Conservation (phyloP, 2,113 vertebrate species). For the Cinclus mexicanus region DNA sequence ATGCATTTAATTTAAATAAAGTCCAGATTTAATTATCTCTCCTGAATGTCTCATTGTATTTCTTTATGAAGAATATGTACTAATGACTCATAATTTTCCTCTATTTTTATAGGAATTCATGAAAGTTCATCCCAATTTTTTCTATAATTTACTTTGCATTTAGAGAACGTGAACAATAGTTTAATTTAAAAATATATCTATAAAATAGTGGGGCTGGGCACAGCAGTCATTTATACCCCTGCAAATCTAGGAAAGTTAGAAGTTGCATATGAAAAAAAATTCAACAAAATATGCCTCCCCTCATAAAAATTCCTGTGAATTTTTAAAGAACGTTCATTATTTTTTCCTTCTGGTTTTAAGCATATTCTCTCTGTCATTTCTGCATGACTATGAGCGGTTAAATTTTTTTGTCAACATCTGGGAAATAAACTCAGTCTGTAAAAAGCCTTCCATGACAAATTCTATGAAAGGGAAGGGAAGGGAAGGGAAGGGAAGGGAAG, state of each 20-base stretch:
- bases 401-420: neutral
- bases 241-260: neutral
- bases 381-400: neutral
- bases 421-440: neutral
- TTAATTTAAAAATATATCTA: neutral
- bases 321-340: conserved; percentile 1
- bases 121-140: neutral
- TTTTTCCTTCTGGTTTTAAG: neutral
- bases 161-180: neutral
- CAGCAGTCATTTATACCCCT: neutral
- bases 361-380: neutral
- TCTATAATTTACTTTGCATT: neutral
- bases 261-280: neutral
- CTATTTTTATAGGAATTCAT: neutral
- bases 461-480: rapidly evolving
- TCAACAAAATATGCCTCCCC: neutral
- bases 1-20: conserved; percentile 16
- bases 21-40: conserved; percentile 5
- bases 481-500: rapidly evolving
- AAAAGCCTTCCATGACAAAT: neutral
- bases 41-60: neutral
- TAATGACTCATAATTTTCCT: neutral
- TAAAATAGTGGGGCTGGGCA: neutral
- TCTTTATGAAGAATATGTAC: neutral
- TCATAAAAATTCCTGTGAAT: neutral